Evolutionary conservation across 2,113 vertebrate species (phyloP), one percentile per base, ranked within the genome.

Genomic region (Plestiodon gilberti): DNA sequence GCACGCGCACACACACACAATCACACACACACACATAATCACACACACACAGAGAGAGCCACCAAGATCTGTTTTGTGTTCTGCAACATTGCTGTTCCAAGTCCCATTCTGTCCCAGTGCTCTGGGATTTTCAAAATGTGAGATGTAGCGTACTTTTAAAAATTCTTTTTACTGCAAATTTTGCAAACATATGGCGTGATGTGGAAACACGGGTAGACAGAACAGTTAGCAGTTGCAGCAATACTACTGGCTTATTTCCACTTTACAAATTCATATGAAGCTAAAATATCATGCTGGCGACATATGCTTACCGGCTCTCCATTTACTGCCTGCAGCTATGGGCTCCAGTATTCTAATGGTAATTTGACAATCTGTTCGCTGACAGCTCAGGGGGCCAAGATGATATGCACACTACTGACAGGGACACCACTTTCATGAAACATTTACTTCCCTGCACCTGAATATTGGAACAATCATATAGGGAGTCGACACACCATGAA

Each of bases 401-500:
- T 96, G 98, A 97, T 95, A 96, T 85, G 96, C 95, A 92, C 85
- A 91, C 92, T 90, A 90, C 96, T 98, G 98, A 98, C 97, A 98
- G 97, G 97, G 96, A 97, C 97, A 97, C 98, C 97, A 97, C 97
- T 98, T 98, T 98, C 96, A 96, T 96, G 95, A 98, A 97, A 97
- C 97, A 96, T 96, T 97, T 96, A 96, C 96, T 97, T 96, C 97
- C 95, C 95, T 96, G 96, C 97, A 98, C 98, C 98, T 97, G 97
- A 97, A 97, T 96, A 94, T 83, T 91, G 92, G 96, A 96, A 96
- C 97, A 97, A 97, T 98, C 97, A 97, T 94, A 96, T 91, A 94
- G 93, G 92, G 95, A 97, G 96, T 95, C 93, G 94, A 96, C 97
- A 96, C 96, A 96, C 96, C 97, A 97, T 97, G 96, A 98, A 98